Evolutionary conservation across 2,888 invertebrate species (phyloP).

Genomic region (Lypha dubia): DNA sequence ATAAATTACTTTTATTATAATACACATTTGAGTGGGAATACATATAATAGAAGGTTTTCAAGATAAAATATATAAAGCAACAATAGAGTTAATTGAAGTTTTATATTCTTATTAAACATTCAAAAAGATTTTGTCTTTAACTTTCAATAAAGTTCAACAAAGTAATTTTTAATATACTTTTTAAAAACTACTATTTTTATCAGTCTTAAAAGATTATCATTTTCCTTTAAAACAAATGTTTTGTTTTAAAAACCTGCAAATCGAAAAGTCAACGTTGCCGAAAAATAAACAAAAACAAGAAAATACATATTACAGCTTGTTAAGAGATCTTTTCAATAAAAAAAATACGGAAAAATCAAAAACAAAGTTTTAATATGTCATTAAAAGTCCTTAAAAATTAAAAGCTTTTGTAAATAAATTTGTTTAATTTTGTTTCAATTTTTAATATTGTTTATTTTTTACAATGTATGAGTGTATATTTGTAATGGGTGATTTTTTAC

Average conservation of each 20-base stretch:
- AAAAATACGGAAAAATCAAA: constrained; percentile 2
- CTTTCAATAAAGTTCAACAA: no score
- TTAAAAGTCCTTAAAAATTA: constrained; percentile 37
- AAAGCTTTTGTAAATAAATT: constrained; percentile 23
- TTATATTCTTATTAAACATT: not conserved
- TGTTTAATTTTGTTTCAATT: not conserved
- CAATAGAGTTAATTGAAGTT: not conserved
- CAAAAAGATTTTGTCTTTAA: not conserved
- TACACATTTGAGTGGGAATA: not conserved
- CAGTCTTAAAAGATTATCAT: no score
- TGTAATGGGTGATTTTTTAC: not conserved
- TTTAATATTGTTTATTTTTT: no score
- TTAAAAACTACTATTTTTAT: no score
- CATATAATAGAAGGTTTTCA: not conserved
- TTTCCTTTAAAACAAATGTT: no score
- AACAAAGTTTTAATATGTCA: constrained; percentile 20
- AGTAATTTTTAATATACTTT: no score
- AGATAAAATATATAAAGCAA: not conserved
- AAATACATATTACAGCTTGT: not conserved
- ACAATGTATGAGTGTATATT: no score
- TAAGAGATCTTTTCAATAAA: not conserved
- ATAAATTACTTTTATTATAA: constrained; percentile 12
- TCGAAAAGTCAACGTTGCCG: not conserved
- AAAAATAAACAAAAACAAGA: not conserved
- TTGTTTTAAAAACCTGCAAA: no score